Evolutionary conservation across 1,140 invertebrate genomes (phyloP).

Genomic region (Pemphigus obesinymphae): DNA sequence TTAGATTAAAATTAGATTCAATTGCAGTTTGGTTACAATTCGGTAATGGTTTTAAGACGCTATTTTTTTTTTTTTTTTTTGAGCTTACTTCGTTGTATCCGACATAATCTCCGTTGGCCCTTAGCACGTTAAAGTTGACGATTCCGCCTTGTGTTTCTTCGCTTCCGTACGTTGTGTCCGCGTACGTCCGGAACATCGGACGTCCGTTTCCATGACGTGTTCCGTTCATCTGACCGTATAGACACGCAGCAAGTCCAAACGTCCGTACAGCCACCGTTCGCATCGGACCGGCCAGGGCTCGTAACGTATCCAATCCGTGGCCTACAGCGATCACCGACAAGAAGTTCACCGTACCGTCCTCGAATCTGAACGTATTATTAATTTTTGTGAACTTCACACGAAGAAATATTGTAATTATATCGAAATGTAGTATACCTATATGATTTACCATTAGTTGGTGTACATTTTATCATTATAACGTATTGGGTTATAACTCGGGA

Average conservation of each 20-base stretch:
- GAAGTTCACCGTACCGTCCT: slow-evolving; percentile 90
- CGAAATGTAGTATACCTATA: no score
- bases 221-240: slow-evolving; percentile 60
- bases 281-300: slow-evolving; percentile 61
- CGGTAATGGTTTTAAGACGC: no score
- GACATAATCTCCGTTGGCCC: slow-evolving; percentile 70
- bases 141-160: slow-evolving; percentile 70
- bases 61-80: no score
- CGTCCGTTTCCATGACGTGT: slow-evolving; percentile 71
- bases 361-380: slow-evolving; percentile 81
- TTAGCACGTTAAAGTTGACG: slow-evolving; percentile 82
- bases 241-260: slow-evolving; percentile 69
- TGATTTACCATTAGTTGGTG: no score
- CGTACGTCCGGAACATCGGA: slow-evolving; percentile 68
- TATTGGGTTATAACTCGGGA: no score
- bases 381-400: no score
- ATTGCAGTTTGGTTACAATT: no score
- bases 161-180: slow-evolving; percentile 63
- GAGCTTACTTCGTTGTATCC: slow-evolving; percentile 77
- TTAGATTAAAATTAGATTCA: no score
- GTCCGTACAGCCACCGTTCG: slow-evolving; percentile 67
- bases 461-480: no score
- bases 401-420: no score
- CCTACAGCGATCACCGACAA: slow-evolving; percentile 75
- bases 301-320: slow-evolving; percentile 72